Conservation (phyloP, 2,888 invertebrate genomes). For the Pocota personata region DNA sequence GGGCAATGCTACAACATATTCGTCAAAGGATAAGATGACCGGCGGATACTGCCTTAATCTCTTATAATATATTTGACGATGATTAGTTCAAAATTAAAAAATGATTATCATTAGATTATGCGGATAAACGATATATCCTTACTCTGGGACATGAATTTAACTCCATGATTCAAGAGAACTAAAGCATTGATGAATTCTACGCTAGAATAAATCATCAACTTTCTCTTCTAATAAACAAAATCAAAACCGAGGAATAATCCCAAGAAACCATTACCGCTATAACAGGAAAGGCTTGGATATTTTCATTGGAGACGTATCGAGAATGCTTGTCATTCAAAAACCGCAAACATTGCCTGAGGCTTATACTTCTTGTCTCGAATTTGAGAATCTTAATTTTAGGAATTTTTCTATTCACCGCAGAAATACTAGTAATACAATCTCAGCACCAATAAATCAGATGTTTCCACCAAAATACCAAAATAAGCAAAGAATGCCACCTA, state of each 20-base stretch:
- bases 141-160: too few species aligned
- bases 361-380: constrained; percentile 27
- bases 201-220: too few species aligned
- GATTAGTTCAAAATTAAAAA: too few species aligned
- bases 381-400: constrained; percentile 25
- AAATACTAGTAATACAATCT: constrained; percentile 3
- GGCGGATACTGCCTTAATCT: too few species aligned
- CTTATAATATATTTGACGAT: too few species aligned
- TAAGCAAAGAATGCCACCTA: not conserved
- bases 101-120: too few species aligned
- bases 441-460: constrained; percentile 30
- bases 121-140: too few species aligned
- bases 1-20: too few species aligned
- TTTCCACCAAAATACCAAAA: not conserved
- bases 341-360: constrained; percentile 43
- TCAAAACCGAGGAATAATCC: constrained; percentile 23
- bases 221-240: constrained; percentile 34
- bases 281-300: constrained; percentile 26
- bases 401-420: constrained; percentile 9
- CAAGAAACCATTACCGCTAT: not conserved
- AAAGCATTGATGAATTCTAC: too few species aligned
- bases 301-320: constrained; percentile 36
- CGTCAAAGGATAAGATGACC: too few species aligned
- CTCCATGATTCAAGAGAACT: not conserved
- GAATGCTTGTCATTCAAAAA: constrained; percentile 40